Conservation (phyloP, 2,797 vertebrate species). For the Sciurus carolinensis region DNA sequence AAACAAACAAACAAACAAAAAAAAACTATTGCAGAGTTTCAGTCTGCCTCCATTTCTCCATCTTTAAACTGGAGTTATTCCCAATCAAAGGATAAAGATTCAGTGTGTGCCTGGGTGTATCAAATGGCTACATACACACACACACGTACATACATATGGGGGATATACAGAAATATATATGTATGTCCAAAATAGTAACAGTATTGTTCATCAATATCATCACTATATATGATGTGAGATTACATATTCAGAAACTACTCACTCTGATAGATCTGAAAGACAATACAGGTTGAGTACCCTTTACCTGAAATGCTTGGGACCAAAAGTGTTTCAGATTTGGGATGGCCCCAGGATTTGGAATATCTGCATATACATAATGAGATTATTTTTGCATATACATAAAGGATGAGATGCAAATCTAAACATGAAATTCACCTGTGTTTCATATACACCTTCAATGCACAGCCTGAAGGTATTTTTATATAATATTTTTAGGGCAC, state of each 20-base stretch:
- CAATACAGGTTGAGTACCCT: not conserved
- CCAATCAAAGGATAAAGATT: not conserved
- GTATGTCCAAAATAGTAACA: not conserved
- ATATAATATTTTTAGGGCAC: not conserved
- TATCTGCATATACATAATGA: not conserved
- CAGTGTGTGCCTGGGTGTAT: not conserved
- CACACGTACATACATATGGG: not conserved
- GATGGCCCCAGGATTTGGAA: not conserved
- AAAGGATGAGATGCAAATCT: not conserved
- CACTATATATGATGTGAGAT: not conserved
- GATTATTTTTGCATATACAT: not conserved
- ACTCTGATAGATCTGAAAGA: not conserved
- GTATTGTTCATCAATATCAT: not conserved
- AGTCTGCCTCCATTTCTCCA: conserved; percentile 10
- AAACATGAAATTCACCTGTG: not conserved
- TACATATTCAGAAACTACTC: not conserved
- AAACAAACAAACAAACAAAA: not conserved
- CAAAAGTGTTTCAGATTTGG: not conserved
- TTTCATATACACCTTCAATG: not conserved
- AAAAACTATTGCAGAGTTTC: not conserved
- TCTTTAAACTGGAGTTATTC: conserved; percentile 10
- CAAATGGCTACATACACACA: not conserved
- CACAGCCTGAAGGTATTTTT: not conserved
- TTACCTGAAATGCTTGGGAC: not conserved
- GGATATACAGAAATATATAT: not conserved